Base-by-base conservation (phyloP, 2,797 vertebrate genomes). In the Salmo trutta region DNA sequence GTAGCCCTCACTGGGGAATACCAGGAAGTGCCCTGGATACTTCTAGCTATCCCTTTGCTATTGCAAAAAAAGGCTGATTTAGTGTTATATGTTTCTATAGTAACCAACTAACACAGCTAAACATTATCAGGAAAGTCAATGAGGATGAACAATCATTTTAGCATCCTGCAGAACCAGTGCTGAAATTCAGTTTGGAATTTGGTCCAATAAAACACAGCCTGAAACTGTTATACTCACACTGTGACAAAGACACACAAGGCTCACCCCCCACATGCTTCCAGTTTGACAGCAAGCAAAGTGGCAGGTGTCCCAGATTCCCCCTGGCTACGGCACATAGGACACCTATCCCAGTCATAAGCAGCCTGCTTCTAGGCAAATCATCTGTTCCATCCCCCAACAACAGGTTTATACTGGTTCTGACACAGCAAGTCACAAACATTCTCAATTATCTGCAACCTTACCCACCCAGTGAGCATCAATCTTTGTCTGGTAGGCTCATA, bases 381-480 rank as follows among this genome's bases (percentile, higher is more conserved):
- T 67, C 14, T 31, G 65, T 33, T 16, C 65, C 24, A 67, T 67
- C 29, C 29, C 29, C 65, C 65, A 67, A 67, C 29, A 62, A 66
- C 65, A 67, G 65, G 65, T 67, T 67, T 33, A 67, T 29, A 29
- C 27, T 67, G 65, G 65, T 67, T 67, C 65, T 67, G 65, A 67
- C 29, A 33, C 65, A 67, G 65, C 65, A 67, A 67, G 14, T 67
- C 15, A 33, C 27, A 67, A 67, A 67, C 65, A 31, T 67, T 24
- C 19, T 56, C 65, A 67, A 24, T 29, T 16, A 6, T 29, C 27
- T 27, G 27, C 65, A 67, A 17, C 7, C 65, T 29, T 67, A 67
- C 65, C 65, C 16, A 67, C 29, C 17, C 65, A 31, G 65, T 29
- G 29, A 15, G 14, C 14, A 33, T 67, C 65, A 33, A 67, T 15